Percentiles rank a stretch among this genome's conserved stretches.
These are phyloP conservation scores for Hippocampus guttulatus DNA, from an alignment of 2,113 vertebrate genomes.

Conservation along the genomic window DNA sequence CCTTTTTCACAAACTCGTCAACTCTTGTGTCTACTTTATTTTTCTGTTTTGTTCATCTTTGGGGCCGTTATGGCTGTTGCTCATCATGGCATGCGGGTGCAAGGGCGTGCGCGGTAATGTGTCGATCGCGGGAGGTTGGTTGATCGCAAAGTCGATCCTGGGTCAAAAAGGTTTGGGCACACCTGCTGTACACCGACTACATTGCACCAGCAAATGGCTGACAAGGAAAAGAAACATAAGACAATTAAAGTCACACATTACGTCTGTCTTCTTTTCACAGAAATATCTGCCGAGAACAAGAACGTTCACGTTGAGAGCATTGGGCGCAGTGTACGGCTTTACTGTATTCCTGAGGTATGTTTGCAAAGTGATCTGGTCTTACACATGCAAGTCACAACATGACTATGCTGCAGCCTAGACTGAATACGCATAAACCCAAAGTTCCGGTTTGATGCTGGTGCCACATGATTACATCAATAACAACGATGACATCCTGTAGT, in stretches of 20 bases:
- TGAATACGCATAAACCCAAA: background rate
- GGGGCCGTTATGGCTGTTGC: no score
- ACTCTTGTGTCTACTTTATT: no score
- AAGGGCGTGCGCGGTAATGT: no score
- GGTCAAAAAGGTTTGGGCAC: no score
- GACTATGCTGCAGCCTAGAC: conserved; percentile 15
- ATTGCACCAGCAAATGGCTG: background rate
- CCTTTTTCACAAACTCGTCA: no score
- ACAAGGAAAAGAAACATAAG: background rate
- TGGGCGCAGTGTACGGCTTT: background rate
- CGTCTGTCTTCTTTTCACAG: background rate
- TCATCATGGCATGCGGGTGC: no score
- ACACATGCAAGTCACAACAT: conserved; percentile 38
- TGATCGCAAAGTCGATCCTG: no score
- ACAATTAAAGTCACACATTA: background rate
- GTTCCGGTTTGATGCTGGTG: background rate
- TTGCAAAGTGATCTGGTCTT: background rate
- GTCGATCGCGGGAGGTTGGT: no score
- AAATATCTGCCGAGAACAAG: background rate
- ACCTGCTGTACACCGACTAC: no score
- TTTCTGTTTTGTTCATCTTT: no score
- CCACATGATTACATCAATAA: background rate
- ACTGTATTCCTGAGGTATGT: conserved; percentile 20
- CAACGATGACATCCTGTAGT: background rate
- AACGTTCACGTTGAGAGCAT: background rate